Evolutionary conservation across 2,888 invertebrate genomes (phyloP).

Genomic region (Xanthorhoe spadicearia): DNA sequence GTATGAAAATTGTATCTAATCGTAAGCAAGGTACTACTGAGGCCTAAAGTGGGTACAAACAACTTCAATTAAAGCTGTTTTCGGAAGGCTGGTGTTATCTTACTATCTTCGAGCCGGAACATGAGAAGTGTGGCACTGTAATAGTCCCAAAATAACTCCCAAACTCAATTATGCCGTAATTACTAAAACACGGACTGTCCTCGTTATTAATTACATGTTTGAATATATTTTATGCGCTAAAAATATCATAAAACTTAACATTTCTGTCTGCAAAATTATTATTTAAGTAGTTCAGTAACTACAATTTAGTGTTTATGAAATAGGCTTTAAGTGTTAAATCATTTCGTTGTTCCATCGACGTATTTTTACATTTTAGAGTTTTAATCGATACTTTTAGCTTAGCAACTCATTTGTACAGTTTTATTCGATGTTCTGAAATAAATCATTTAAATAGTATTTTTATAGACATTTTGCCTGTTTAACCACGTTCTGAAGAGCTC

Average conservation of each 20-base stretch:
- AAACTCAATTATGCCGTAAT: slow-evolving; percentile 13
- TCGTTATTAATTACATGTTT: neutral
- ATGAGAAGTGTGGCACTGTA: slow-evolving; percentile 5
- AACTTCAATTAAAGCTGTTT: neutral
- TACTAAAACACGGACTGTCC: neutral
- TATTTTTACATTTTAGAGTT: slow-evolving; percentile 36
- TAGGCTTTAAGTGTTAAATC: slow-evolving; percentile 29
- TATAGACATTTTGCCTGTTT: slow-evolving; percentile 20
- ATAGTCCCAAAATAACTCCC: neutral
- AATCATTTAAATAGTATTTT: slow-evolving; percentile 22
- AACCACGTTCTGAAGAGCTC: slow-evolving; percentile 4
- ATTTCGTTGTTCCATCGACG: slow-evolving; percentile 31
- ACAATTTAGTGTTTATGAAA: slow-evolving; percentile 23
- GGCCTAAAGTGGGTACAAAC: neutral
- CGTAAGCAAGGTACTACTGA: neutral
- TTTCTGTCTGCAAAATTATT: slow-evolving; percentile 20
- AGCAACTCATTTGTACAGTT: slow-evolving; percentile 12
- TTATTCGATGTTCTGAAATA: slow-evolving; percentile 10
- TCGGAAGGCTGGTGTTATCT: neutral
- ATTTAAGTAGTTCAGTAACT: slow-evolving; percentile 10
- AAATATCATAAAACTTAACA: slow-evolving; percentile 2
- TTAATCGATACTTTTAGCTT: slow-evolving; percentile 11
- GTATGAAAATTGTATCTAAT: no score
- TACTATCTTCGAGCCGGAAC: neutral
- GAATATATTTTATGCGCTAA: neutral